A percentile compares a stretch with the other conserved stretches of the same genome.
These are phyloP conservation scores for Pipistrellus kuhlii DNA, from an alignment of 2,797 vertebrate genomes.

Conservation along the genomic window DNA sequence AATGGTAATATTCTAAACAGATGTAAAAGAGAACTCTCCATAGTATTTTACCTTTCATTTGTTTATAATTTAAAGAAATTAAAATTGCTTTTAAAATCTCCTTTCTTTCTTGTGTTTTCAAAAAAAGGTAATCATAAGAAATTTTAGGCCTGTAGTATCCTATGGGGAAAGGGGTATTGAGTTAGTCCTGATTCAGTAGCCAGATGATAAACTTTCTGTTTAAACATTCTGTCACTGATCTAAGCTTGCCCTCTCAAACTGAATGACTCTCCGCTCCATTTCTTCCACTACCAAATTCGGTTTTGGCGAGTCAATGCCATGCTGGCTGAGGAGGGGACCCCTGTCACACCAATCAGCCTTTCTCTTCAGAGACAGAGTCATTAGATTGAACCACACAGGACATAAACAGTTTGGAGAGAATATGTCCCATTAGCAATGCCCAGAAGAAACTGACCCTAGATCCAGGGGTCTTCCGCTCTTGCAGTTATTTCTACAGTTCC, in stretches of 20 bases:
- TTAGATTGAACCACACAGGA: background rate
- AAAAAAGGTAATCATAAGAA: background rate
- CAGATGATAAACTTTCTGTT: background rate
- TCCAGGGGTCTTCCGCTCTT: background rate
- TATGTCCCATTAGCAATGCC: background rate
- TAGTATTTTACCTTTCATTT: background rate
- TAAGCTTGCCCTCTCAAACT: background rate
- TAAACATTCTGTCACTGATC: background rate
- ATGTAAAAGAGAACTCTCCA: conserved; percentile 40
- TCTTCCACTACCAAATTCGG: background rate
- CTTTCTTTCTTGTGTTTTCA: background rate
- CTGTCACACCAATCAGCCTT: background rate
- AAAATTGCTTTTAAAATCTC: background rate
- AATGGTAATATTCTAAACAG: conserved; percentile 3
- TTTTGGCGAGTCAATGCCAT: background rate
- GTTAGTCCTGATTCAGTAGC: background rate
- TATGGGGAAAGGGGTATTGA: background rate
- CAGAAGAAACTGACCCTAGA: background rate
- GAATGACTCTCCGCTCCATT: background rate
- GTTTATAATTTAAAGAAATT: background rate
- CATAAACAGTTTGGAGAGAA: background rate
- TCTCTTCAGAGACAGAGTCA: background rate
- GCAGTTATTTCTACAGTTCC: background rate
- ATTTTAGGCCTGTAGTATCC: background rate
- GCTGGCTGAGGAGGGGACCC: background rate